These are phyloP conservation scores for Salvelinus fontinalis DNA, from an alignment of 2,113 vertebrate genomes.

Conservation along the genomic window DNA sequence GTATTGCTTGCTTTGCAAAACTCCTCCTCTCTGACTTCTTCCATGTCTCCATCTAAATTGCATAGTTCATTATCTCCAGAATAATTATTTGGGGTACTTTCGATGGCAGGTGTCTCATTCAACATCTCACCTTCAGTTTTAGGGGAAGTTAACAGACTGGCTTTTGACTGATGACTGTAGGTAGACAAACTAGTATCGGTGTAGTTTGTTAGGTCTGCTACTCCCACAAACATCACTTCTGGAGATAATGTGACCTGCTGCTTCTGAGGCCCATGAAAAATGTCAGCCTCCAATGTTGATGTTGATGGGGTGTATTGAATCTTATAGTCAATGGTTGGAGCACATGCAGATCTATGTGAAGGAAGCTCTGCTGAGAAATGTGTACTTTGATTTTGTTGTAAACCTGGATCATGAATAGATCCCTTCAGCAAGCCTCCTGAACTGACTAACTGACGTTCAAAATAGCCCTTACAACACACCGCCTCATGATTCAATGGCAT, in stretches of 20 bases:
- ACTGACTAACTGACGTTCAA: neutral
- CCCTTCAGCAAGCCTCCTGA: neutral
- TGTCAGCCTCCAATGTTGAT: too few species aligned
- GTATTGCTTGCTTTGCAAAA: conserved; percentile 18
- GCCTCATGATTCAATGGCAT: conserved; percentile 2
- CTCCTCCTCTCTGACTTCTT: conserved; percentile 10
- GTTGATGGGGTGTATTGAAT: too few species aligned
- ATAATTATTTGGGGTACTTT: conserved; percentile 6
- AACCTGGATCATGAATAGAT: neutral
- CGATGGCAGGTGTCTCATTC: neutral
- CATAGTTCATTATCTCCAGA: conserved; percentile 15
- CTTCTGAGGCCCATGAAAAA: neutral
- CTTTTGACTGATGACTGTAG: conserved; percentile 16
- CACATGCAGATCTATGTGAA: neutral
- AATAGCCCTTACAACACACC: neutral
- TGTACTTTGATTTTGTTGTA: neutral
- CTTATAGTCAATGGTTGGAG: too few species aligned
- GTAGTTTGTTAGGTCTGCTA: neutral
- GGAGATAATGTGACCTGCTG: conserved; percentile 3
- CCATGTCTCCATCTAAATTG: conserved; percentile 1
- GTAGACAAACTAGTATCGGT: conserved; percentile 5
- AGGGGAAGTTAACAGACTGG: conserved; percentile 11
- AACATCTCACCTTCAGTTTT: neutral
- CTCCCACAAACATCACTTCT: neutral
- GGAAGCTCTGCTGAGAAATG: neutral